Base-by-base conservation (phyloP, 1,140 invertebrate species). In the Drosophila ogumai region DNA sequence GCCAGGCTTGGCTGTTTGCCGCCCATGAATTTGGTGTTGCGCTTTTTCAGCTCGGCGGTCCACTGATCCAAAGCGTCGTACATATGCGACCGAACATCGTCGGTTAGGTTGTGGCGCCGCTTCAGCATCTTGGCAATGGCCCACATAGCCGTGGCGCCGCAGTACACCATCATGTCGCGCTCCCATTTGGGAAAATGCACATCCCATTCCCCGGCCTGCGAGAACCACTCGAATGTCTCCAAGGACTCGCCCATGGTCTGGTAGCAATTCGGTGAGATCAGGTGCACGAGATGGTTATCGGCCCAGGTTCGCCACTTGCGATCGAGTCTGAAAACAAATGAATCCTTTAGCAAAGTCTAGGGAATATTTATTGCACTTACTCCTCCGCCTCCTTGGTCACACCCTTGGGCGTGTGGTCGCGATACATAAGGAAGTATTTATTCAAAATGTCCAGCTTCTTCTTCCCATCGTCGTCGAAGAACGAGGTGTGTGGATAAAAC, bases 231-330 rank as follows among this genome's bases (percentile, higher is more conserved):
- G 91, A 99, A 99, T 0, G 98, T 96, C 92, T 98, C 95, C 19
- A 98, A 92, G 1, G 99, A 94, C 94, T 99, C 99, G 6, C 93
- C 91, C 6, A 94, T 92, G 0, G 97, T 98, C 63, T 98, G 95
- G 90, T 99, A 99, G 54, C 99, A 98, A 94, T 99, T 99, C 12
- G 99, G 99, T 5, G 99, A 99, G 44, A 99, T 94, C 1, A 96
- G 95, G 91, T 99, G 98, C 2, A 99, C 98, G 10, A 99, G 94
- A 50, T 96, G 95, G 52, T 96, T 94, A 93, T 99, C 99, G 0
- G 96, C 96, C 99, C 99, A 99, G 90, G 96, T 95, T 68, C 99
- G 94, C 98, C 98, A 99, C 91, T 98, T 96, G 56, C 97, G 94
- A 93, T 99, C 99, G 74, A 97, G 95, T 40, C 98, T 98, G 81